Evolutionary conservation across 2,888 invertebrate genomes (phyloP), one percentile per base, ranked within the genome.

Genomic region (Meganola albula): DNA sequence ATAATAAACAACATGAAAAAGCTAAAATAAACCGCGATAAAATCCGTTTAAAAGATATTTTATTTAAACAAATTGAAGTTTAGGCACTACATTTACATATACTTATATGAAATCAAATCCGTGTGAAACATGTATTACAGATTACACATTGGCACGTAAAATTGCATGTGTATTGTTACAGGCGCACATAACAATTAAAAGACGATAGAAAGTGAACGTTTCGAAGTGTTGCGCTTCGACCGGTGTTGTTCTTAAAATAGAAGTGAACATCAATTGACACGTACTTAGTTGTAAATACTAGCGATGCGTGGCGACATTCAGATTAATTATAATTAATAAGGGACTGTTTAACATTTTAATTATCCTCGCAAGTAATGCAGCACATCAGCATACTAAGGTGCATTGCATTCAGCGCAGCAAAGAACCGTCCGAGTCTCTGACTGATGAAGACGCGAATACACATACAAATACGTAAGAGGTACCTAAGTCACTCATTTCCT

Each of bases 131-230:
- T 64, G 63, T 74, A 73, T 63, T 20, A 3, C 20, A 66, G 58
- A 71, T 63, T 67, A 67, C 79, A 80, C 74, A 58, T 63, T 58
- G 63, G 71, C 85, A 85, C 85, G 85, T 85, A 83, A 79, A 83
- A 79, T 85, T 85, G 85, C 85, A 83, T 84, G 85, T 57, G 71
- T n/a, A n/a, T 54, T 57, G 51, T 43, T 40, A 51, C 49, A 49
- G 51, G 52, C 71, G 71, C 72, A 78, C 83, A 82, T 83, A 79
- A 82, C 78, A 83, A 84, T 84, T 82, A 84, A 83, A 79, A 75
- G 71, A 53, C 63, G 72, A 71, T 83, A 84, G 84, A 84, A 83
- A 85, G 84, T 74, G 74, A 79, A 63, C 74, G 74, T 63, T 66
- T 55, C 64, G 54, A 58, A 64, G 60, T 64, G 68, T 66, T 66